These are phyloP conservation scores for Andrena fulva DNA, from an alignment of 2,888 invertebrate species.

Conservation along the genomic window DNA sequence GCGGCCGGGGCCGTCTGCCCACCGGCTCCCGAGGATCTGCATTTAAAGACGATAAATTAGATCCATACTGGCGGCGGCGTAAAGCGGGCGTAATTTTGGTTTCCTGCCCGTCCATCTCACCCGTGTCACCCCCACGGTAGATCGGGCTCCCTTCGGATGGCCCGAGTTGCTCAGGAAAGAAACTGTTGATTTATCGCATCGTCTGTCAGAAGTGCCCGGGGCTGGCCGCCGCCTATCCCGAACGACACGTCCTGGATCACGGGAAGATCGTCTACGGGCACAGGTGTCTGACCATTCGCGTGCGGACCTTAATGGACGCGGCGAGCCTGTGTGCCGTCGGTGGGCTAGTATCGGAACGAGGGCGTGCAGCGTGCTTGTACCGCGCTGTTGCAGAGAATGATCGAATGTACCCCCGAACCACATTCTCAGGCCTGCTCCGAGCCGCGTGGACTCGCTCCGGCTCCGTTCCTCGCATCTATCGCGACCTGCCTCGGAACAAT, in stretches of 20 bases:
- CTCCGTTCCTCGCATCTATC: too few species aligned
- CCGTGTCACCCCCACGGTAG: constrained; percentile 53
- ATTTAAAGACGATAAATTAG: constrained; percentile 80
- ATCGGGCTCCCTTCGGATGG: constrained; percentile 33
- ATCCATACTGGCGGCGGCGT: constrained; percentile 62
- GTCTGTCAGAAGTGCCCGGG: constrained; percentile 58
- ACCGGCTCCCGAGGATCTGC: constrained; percentile 69
- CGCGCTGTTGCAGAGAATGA: background rate
- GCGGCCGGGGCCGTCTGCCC: constrained; percentile 32
- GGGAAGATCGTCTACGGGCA: constrained; percentile 46
- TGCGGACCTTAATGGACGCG: constrained; percentile 62
- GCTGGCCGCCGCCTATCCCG: constrained; percentile 50
- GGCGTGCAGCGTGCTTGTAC: constrained; percentile 9
- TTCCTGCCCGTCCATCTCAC: constrained; percentile 75
- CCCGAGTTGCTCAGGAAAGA: constrained; percentile 57
- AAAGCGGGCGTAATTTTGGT: constrained; percentile 77
- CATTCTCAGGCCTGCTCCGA: too few species aligned
- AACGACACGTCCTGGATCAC: constrained; percentile 48
- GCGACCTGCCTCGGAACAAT: background rate
- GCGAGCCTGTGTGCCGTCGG: constrained; percentile 62
- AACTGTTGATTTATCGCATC: constrained; percentile 77
- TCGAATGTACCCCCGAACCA: background rate
- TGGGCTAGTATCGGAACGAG: constrained; percentile 35
- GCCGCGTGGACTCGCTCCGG: too few species aligned
- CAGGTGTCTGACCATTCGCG: constrained; percentile 58